Evolutionary conservation across 1,140 invertebrate species (phyloP).

Genomic region (Atta colombica): DNA sequence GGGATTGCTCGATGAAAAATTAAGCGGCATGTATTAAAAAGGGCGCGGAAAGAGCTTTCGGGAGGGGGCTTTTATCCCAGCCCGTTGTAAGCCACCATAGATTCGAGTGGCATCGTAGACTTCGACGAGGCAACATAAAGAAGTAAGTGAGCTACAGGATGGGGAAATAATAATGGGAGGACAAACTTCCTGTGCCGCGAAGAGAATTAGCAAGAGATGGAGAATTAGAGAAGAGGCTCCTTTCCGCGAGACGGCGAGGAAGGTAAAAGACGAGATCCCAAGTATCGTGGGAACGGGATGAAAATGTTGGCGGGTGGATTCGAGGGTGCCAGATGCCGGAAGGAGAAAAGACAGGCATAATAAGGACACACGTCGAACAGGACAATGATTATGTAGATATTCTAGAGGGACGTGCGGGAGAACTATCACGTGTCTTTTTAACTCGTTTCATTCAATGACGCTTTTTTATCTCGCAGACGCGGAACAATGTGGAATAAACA

Average conservation of each 20-base stretch:
- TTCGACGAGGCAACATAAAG: conserved; percentile 57
- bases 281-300: conserved; percentile 74
- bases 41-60: conserved; percentile 31
- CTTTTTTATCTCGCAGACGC: background rate
- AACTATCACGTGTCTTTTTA: conserved; percentile 49
- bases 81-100: conserved; percentile 33
- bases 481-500: conserved; percentile 60
- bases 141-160: conserved; percentile 36
- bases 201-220: conserved; percentile 47
- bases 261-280: background rate
- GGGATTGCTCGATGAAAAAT: conserved; percentile 64
- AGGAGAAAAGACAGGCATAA: conserved; percentile 69
- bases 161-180: conserved; percentile 60
- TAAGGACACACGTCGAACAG: conserved; percentile 79
- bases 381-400: conserved; percentile 20
- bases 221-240: background rate
- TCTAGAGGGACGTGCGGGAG: conserved; percentile 24
- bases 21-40: conserved; percentile 62
- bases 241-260: background rate
- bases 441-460: conserved; percentile 39
- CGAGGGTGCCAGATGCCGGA: conserved; percentile 53
- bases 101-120: conserved; percentile 56
- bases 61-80: conserved; percentile 23
- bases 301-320: conserved; percentile 67
- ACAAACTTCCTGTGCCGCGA: conserved; percentile 57